Base-by-base conservation (phyloP, 2,888 invertebrate genomes). In the Drosophila merina region DNA sequence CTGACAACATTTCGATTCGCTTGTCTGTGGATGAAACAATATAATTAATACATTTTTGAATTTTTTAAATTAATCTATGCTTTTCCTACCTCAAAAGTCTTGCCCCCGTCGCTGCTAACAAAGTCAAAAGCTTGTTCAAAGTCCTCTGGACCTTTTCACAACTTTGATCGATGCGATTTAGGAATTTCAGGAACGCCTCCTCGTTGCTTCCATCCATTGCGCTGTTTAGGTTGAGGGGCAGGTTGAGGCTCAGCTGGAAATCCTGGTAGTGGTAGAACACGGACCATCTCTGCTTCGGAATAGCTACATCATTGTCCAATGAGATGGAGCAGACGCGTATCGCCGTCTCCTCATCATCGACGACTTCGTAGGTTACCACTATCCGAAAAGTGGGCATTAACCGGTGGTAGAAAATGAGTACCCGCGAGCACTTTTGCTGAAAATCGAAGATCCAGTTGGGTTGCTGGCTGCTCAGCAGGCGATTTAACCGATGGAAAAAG, bases 391-490 rank as follows among this genome's bases (percentile, higher is more conserved):
- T 74, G 5, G 56, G 20, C 3, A 81, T 55, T 45, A 55, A 57
- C 1, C 63, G 68, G 42, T 84, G 79, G 0, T 63, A 47, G 7
- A 86, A 74, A 10, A 86, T 59, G 14, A 77, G 64, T 49, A 52
- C 67, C 4, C 44, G 58, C 26, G 74, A 70, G 31, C 30, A 26
- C 42, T 82, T 78, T 45, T 78, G 67, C 57, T 89, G 76, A 55
- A 50, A 69, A 50, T 89, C 81, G 36, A 88, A 85, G 63, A 84
- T 85, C 89, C 89, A 90, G 57, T 79, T 78, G 3, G 75, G 75
- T n/a, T 55, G 42, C 40, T 71, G 58, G 1, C 38, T 36, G 30
- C 31, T 48, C 44, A 88, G 30, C 4, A 60, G 9, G 2, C 10
- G 10, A 0, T 69, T 48, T n/a, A 89, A 66, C 20, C 71, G 62